Evolutionary conservation across 2,797 vertebrate species (phyloP).

Genomic region (Notamacropus eugenii): DNA sequence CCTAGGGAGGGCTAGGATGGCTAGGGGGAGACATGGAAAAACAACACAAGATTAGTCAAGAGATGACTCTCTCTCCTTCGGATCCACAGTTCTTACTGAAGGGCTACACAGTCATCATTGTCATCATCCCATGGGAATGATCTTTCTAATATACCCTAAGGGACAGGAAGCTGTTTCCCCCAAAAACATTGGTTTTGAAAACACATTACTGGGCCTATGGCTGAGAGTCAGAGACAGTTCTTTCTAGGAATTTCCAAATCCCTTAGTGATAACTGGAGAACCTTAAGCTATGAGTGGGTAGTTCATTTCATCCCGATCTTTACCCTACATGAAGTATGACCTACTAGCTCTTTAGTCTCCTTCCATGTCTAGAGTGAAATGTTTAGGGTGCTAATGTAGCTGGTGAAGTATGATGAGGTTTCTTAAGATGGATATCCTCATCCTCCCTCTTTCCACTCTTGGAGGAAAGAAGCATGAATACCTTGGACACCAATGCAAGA

Average conservation of each 20-base stretch:
- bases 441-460: background rate
- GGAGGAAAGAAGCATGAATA: background rate
- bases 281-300: background rate
- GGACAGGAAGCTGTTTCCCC: background rate
- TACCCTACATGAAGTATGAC: background rate
- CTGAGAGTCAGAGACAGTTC: background rate
- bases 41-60: background rate
- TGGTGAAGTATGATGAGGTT: too few species aligned
- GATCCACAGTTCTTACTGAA: background rate
- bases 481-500: background rate
- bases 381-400: background rate
- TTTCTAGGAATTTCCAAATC: background rate
- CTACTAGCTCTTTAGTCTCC: background rate
- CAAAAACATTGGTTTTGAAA: conserved; percentile 2
- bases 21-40: background rate
- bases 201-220: background rate
- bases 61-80: background rate
- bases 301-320: background rate
- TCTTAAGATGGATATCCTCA: background rate
- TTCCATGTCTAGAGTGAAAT: background rate
- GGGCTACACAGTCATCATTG: background rate
- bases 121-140: background rate
- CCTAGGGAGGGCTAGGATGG: background rate
- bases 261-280: background rate
- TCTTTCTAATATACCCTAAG: background rate